Evolutionary conservation across 30 jellyfish, hydroid and myxozoan species (phyloP), one percentile per base, ranked within the genome.

Genomic region (Morbakka virulenta): DNA sequence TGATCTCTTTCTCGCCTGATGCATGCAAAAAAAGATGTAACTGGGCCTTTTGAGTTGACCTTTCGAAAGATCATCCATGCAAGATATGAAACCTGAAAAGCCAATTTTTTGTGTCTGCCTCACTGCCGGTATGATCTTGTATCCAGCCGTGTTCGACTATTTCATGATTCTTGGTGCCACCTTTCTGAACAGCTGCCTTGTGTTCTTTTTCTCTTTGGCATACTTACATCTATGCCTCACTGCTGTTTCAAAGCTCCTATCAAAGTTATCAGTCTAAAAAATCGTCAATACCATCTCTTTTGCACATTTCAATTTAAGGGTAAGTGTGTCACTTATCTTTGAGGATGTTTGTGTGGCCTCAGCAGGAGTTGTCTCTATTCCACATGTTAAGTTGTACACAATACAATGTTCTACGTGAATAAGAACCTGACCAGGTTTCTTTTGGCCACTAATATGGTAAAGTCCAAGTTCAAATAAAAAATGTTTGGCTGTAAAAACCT

Each of bases 231-330:
- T 27, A 4, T 74, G 35, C 41, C 91, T 80, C 4, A 78, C 30
- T 13, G 1, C 50, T 23, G 53, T 80, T 13, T 80, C 91, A 2
- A 53, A 25, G 2, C 6, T 30, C 63, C 52, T 31, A 50, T 80
- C 80, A 74, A 80, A 80, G 41, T 80, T 80, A 62, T 80, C 91
- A 13, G 51, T 52, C 91, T 80, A 80, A 52, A 80, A 73, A 29
- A n/a, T 1, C 9, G 86, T 63, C 22, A 12, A 12, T 24, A 64
- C 85, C 12, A 32, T 77, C 24, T 69, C 64, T 34, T 77, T 52
- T 49, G 70, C 52, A 21, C 52, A 30, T 14, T 62, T 64, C 13
- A 84, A 84, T 48, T 77, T 77, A 23, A 77, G 31, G 9, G 84
- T 75, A 9, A 77, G 62, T 11, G 61, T 35, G 50, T 26, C 76